Conservation (phyloP, 2,113 vertebrate genomes). For the Theristicus caerulescens region DNA sequence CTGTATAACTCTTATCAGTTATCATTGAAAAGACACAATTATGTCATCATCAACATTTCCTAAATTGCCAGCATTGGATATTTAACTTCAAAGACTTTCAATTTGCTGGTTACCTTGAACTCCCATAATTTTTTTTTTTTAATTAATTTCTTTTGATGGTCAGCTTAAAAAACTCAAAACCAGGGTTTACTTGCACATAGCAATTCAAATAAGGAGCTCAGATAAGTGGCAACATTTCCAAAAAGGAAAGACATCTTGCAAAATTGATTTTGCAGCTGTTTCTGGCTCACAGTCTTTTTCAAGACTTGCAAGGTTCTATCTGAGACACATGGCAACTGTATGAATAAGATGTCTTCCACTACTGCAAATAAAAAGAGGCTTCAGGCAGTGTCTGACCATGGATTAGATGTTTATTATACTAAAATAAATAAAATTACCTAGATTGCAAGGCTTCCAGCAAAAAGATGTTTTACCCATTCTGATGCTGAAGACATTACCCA, state of each 20-base stretch:
- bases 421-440: conserved; percentile 47
- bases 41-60: neutral
- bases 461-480: neutral
- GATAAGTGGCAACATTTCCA: neutral
- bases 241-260: neutral
- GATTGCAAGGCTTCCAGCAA: conserved; percentile 11
- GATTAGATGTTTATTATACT: conserved; percentile 12
- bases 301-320: neutral
- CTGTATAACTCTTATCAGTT: neutral
- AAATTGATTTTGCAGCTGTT: neutral
- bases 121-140: neutral
- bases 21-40: neutral
- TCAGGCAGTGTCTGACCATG: neutral
- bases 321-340: neutral
- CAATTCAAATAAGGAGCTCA: neutral
- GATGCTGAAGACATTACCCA: neutral
- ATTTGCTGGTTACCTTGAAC: neutral
- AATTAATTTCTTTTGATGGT: neutral
- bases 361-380: conserved; percentile 2
- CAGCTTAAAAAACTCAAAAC: neutral
- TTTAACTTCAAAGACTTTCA: neutral
- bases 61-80: neutral
- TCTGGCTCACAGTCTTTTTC: neutral
- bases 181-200: neutral
- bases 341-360: neutral